Conservation (phyloP, 2,797 vertebrate genomes). For the Periparus ater region DNA sequence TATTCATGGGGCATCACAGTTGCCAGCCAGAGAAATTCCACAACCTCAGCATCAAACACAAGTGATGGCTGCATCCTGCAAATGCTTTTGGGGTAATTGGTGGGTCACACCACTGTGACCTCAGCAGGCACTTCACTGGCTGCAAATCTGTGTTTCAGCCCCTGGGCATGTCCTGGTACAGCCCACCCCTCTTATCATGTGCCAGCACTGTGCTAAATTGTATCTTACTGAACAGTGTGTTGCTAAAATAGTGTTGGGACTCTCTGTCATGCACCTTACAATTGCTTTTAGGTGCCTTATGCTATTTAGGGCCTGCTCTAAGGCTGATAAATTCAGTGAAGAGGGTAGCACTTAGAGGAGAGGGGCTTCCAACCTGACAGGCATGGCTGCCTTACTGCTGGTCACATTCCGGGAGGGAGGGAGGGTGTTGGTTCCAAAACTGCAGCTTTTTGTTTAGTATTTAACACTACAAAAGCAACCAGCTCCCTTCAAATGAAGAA, state of each 20-base stretch:
- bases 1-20: background rate
- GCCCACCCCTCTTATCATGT: rapidly evolving
- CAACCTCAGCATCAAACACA: background rate
- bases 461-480: background rate
- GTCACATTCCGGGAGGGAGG: background rate
- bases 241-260: background rate
- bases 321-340: background rate
- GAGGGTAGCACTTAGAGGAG: background rate
- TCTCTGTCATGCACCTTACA: background rate
- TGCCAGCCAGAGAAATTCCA: background rate
- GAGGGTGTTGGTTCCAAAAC: background rate
- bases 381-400: background rate
- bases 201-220: background rate
- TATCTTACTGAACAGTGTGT: background rate
- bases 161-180: background rate
- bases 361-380: background rate
- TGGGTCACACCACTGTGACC: background rate
- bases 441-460: background rate
- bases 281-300: background rate
- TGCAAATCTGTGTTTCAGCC: background rate
- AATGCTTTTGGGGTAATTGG: background rate
- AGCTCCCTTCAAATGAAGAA: background rate
- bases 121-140: background rate
- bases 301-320: background rate
- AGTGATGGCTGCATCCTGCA: background rate